These are phyloP conservation scores for Baryphthengus martii DNA, from an alignment of 2,113 vertebrate genomes.

Conservation along the genomic window DNA sequence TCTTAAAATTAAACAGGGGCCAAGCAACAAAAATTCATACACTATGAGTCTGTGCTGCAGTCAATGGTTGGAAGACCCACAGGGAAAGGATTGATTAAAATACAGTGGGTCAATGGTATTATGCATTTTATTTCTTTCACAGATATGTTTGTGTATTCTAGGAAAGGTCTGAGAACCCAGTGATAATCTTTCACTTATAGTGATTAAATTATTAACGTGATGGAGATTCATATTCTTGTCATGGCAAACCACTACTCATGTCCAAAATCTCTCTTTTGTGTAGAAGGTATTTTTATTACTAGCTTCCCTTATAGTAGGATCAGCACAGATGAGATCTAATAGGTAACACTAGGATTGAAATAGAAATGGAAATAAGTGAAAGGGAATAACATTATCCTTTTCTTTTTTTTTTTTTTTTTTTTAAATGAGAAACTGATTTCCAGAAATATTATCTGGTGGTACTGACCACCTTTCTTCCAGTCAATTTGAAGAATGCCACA, in stretches of 20 bases:
- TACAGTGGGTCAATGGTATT: neutral
- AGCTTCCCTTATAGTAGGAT: neutral
- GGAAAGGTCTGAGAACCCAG: neutral
- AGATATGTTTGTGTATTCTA: neutral
- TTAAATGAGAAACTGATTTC: neutral
- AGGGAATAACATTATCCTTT: neutral
- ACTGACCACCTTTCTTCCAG: neutral
- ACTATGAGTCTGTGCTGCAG: neutral
- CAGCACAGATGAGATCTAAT: neutral
- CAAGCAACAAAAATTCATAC: neutral
- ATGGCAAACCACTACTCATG: neutral
- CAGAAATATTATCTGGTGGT: neutral
- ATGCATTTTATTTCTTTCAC: neutral
- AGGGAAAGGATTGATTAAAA: neutral
- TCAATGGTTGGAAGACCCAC: neutral
- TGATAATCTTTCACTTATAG: slow-evolving; percentile 6
- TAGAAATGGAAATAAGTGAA: neutral
- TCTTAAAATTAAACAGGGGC: slow-evolving; percentile 9
- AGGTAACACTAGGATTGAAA: neutral
- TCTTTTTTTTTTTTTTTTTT: neutral
- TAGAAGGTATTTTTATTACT: neutral
- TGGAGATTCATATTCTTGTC: neutral
- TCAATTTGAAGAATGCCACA: neutral
- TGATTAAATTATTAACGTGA: neutral
- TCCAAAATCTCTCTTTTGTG: neutral